A percentile compares a stretch with the other conserved stretches of the same genome.
phyloP scores from a whole-genome alignment of 2,888 invertebrate species.

The Erebia ligea region DNA sequence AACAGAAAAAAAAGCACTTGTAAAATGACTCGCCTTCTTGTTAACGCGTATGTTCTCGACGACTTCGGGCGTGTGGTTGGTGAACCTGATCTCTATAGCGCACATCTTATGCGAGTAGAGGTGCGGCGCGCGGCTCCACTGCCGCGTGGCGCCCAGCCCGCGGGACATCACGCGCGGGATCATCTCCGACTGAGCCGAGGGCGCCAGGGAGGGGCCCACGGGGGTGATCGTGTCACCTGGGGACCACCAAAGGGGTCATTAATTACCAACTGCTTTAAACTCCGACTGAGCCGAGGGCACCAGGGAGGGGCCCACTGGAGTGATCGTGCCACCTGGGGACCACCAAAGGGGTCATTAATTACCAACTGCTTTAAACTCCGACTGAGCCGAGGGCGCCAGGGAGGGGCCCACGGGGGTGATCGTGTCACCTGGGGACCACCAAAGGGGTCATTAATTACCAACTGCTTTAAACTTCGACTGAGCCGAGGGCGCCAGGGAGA shows the following conservation, averaged over 20 bases:
- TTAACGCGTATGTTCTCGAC: conserved; percentile 88
- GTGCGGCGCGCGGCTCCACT: conserved; percentile 91
- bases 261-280: too few species aligned
- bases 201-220: conserved; percentile 84
- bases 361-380: too few species aligned
- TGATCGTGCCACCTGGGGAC: conserved; percentile 62
- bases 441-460: background rate
- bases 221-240: conserved; percentile 74
- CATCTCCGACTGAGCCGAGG: conserved; percentile 84
- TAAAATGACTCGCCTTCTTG: conserved; percentile 86
- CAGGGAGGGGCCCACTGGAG: conserved; percentile 84
- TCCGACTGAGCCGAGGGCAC: conserved; percentile 84
- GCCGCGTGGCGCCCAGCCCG: conserved; percentile 83
- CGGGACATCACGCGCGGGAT: conserved; percentile 88
- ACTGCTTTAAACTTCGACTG: too few species aligned
- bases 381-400: conserved; percentile 82
- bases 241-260: background rate
- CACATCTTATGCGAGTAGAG: conserved; percentile 92
- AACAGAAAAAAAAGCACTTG: too few species aligned
- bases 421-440: conserved; percentile 46
- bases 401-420: conserved; percentile 85
- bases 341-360: background rate
- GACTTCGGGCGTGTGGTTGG: conserved; percentile 87
- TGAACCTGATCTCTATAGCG: conserved; percentile 90
- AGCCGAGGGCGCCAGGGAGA: conserved; percentile 83